A percentile compares a stretch with the other conserved stretches of the same genome.
phyloP scores from a whole-genome alignment of 2,888 invertebrate genomes.

The Macaria notata region DNA sequence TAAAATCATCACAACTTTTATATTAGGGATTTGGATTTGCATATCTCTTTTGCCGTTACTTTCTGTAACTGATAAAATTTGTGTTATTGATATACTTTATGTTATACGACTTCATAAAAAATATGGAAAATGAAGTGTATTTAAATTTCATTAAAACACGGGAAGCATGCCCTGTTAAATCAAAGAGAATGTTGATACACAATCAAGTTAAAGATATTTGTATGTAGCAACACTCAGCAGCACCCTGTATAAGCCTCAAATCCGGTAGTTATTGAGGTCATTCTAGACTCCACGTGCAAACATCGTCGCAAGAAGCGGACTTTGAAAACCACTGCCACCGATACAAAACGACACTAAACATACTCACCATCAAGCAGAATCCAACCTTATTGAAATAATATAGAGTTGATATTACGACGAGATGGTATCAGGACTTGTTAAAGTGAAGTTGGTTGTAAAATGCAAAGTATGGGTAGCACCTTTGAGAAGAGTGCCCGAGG shows the following conservation, averaged over 20 bases:
- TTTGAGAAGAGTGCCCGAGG: slow-evolving; percentile 44
- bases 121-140: neutral
- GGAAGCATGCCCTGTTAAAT: too few relatives aligned
- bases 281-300: slow-evolving; percentile 42
- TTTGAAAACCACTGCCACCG: slow-evolving; percentile 34
- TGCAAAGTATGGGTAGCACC: slow-evolving; percentile 39
- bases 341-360: slow-evolving; percentile 17
- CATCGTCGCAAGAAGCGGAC: slow-evolving; percentile 37
- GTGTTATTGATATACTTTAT: too few relatives aligned
- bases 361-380: neutral
- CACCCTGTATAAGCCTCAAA: slow-evolving; percentile 26
- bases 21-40: too few relatives aligned
- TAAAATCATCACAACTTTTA: too few relatives aligned
- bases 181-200: neutral
- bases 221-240: neutral
- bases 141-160: neutral
- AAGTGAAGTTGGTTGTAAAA: slow-evolving; percentile 5
- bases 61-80: neutral
- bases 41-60: too few relatives aligned
- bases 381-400: neutral
- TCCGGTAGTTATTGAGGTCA: slow-evolving; percentile 44
- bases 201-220: neutral
- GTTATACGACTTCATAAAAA: neutral
- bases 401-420: neutral
- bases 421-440: neutral